These are phyloP conservation scores for Prunella himalayana DNA, from an alignment of 2,113 vertebrate genomes.

Conservation along the genomic window DNA sequence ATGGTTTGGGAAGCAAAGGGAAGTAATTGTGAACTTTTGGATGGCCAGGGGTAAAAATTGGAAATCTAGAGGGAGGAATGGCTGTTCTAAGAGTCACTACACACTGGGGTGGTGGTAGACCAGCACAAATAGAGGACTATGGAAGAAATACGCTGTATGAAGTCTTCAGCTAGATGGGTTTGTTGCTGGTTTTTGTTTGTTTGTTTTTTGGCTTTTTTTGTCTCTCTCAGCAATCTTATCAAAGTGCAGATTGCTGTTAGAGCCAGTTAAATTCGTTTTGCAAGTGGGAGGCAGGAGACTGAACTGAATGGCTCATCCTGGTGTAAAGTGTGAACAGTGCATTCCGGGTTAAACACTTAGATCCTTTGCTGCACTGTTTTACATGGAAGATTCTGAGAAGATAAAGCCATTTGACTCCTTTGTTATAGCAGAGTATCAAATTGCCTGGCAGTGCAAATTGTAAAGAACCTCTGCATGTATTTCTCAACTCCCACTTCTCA, in stretches of 20 bases:
- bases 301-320: background rate
- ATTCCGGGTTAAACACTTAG: background rate
- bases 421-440: background rate
- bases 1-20: background rate
- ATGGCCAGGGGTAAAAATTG: background rate
- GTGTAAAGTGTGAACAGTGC: background rate
- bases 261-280: slow-evolving; percentile 3
- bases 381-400: background rate
- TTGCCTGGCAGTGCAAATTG: background rate
- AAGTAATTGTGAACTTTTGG: background rate
- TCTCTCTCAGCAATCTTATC: background rate
- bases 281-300: background rate
- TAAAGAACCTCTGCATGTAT: background rate
- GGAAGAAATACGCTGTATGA: background rate
- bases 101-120: background rate
- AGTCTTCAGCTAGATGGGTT: background rate
- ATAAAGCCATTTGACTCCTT: slow-evolving; percentile 1
- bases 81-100: rapidly evolving
- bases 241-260: background rate
- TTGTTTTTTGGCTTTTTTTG: background rate
- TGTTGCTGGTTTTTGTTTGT: background rate
- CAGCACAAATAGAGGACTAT: background rate
- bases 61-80: background rate
- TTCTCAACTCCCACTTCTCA: background rate
- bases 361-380: background rate